A percentile compares a stretch with the other conserved stretches of the same genome.
phyloP scores from a whole-genome alignment of 2,888 invertebrate species.

The Zeuzera pyrina region DNA sequence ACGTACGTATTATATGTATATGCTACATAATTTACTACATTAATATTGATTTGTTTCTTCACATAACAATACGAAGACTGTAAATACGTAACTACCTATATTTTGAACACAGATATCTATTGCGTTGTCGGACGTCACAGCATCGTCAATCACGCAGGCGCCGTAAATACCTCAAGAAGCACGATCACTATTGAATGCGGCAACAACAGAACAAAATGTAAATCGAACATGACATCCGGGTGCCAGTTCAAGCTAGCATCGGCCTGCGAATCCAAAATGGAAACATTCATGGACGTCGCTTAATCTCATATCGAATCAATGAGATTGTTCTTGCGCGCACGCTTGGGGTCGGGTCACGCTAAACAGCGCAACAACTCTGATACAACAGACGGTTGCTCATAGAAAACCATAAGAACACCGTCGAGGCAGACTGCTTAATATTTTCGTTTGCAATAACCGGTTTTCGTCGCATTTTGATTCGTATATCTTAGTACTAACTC shows the following conservation, averaged over 20 bases:
- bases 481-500: conserved; percentile 22
- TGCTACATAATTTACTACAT: too few species aligned
- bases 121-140: too few species aligned
- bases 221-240: conserved; percentile 65
- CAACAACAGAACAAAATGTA: conserved; percentile 49
- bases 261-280: conserved; percentile 50
- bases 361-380: conserved; percentile 51
- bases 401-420: conserved; percentile 27
- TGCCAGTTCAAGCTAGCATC: conserved; percentile 58
- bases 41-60: too few species aligned
- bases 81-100: too few species aligned
- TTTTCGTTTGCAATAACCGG: conserved; percentile 23
- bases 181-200: conserved; percentile 44
- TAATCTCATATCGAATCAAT: conserved; percentile 61
- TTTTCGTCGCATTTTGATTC: conserved; percentile 24
- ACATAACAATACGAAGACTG: too few species aligned
- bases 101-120: too few species aligned
- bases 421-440: conserved; percentile 14
- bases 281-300: conserved; percentile 53
- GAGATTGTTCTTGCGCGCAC: conserved; percentile 47
- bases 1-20: too few species aligned
- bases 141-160: background rate
- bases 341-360: conserved; percentile 53
- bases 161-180: conserved; percentile 23
- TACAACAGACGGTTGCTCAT: conserved; percentile 23